Evolutionary conservation across 2,888 invertebrate species (phyloP), one percentile per base, ranked within the genome.

Genomic region (Scrobipalpa atriplicella): DNA sequence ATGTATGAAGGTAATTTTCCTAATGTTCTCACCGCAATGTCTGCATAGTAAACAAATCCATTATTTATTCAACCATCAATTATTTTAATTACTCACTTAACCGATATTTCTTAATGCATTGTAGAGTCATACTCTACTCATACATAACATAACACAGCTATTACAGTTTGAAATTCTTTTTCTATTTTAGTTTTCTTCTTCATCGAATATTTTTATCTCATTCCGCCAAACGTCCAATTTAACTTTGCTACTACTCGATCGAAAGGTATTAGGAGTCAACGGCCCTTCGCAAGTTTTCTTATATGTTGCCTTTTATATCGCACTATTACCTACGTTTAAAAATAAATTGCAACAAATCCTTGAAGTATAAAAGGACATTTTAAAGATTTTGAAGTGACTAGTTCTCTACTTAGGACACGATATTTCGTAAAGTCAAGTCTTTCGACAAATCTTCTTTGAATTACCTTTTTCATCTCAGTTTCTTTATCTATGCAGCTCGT

Each of bases 171-270:
- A n/a, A 16, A 47, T 47, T 47, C 16, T 16, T 16, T 47, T 47
- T 43, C 16, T 47, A 47, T 47, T 47, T 16, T 47, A 47, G 47
- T 47, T 47, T 47, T 47, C 47, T 47, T 16, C 47, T 47, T 16
- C 47, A 47, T 47, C 16, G 47, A 47, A 47, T 47, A 47, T 16
- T 47, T 47, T 47, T 47, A 47, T 47, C 47, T n/a, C 47, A 47
- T 16, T 47, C 47, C 47, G 47, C 47, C 47, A 47, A 47, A 47
- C 47, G n/a, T 56, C 3, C 21, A 19, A 56, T 56, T 56, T 21
- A 56, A 56, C 54, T 56, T 56, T 56, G 29, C 21, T 21, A 21
- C 13, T 56, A 3, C n/a, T n/a, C 54, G 54, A 56, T 56, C 54
- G 52, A 21, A 52, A 52, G 19, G 52, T 52, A 52, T 19, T 52